Evolutionary conservation across 2,888 invertebrate genomes (phyloP).

Genomic region (Antheraea yamamai): DNA sequence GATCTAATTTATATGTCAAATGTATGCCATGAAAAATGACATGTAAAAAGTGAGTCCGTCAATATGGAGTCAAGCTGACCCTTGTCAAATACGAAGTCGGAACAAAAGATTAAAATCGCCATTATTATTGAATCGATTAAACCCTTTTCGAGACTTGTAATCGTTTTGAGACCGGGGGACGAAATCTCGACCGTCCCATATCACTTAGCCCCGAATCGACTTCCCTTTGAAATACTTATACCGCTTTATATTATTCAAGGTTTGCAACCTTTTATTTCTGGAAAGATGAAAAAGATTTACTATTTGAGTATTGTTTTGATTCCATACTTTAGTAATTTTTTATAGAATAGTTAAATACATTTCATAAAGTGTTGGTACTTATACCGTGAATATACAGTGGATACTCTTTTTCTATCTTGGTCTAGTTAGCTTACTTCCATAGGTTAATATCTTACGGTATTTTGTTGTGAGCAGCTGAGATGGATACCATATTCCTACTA

Average conservation of each 20-base stretch:
- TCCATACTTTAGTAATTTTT: background rate
- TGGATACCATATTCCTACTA: too few species aligned
- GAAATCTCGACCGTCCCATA: conserved; percentile 13
- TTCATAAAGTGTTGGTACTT: background rate
- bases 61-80: conserved; percentile 14
- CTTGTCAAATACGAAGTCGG: conserved; percentile 20
- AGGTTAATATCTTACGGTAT: too few species aligned
- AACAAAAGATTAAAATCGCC: conserved; percentile 18
- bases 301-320: background rate
- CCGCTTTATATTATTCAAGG: background rate
- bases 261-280: background rate
- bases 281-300: background rate
- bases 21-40: background rate
- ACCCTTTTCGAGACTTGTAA: conserved; percentile 16
- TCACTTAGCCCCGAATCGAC: conserved; percentile 13
- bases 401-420: background rate
- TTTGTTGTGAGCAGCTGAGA: too few species aligned
- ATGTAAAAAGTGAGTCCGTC: conserved; percentile 1
- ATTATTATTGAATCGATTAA: conserved; percentile 20
- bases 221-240: background rate
- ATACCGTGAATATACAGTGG: background rate
- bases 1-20: background rate
- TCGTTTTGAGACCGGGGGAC: conserved; percentile 17
- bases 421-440: too few species aligned
- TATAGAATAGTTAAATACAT: background rate